These are phyloP conservation scores for Liasis olivaceus DNA, from an alignment of 2,797 vertebrate genomes.

Conservation along the genomic window DNA sequence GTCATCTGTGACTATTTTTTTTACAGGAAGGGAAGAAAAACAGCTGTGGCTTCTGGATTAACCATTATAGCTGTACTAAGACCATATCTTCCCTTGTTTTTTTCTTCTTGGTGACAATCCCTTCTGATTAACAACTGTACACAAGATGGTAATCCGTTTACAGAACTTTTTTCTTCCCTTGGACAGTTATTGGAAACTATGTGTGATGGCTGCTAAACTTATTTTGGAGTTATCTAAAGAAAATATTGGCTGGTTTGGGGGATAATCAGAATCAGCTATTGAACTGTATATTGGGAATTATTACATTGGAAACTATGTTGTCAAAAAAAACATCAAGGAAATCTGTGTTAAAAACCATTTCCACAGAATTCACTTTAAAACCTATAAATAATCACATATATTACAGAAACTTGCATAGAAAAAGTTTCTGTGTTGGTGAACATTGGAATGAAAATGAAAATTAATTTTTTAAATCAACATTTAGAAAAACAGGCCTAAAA, in stretches of 20 bases:
- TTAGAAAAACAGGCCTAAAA: neutral
- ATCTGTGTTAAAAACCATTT: neutral
- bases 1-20: slow-evolving; percentile 60
- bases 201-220: slow-evolving; percentile 38
- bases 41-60: slow-evolving; percentile 62
- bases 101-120: slow-evolving; percentile 42
- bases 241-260: slow-evolving; percentile 57
- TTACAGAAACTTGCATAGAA: neutral
- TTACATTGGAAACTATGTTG: neutral
- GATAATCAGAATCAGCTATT: slow-evolving; percentile 61
- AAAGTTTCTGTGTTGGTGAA: neutral
- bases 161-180: slow-evolving; percentile 18
- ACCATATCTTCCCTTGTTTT: slow-evolving; percentile 45
- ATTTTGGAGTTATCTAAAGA: slow-evolving; percentile 57
- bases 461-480: neutral
- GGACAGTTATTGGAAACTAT: slow-evolving; percentile 13
- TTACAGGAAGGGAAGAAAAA: slow-evolving; percentile 53
- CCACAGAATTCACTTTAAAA: neutral
- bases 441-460: neutral
- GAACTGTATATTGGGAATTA: slow-evolving; percentile 39
- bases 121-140: neutral
- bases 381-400: neutral
- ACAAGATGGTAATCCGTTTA: slow-evolving; percentile 12
- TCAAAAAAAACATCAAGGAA: neutral
- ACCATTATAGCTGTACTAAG: slow-evolving; percentile 57